These are phyloP conservation scores for Amyelois transitella DNA, from an alignment of 1,140 invertebrate species.

Conservation along the genomic window DNA sequence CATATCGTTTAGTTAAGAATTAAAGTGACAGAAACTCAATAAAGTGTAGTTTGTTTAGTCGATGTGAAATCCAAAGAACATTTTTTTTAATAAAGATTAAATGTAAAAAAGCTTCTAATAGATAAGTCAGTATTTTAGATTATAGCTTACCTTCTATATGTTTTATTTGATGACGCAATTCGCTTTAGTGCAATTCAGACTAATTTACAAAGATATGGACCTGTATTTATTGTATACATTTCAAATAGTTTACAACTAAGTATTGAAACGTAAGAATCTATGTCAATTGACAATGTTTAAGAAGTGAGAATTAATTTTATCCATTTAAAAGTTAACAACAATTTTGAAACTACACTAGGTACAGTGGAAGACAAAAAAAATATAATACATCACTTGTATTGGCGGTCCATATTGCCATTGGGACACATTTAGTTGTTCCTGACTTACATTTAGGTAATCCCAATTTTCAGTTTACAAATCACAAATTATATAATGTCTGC, in stretches of 20 bases:
- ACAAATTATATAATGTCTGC: not conserved
- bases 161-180: not conserved
- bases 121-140: slow-evolving; percentile 46
- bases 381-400: too few species aligned
- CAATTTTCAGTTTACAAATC: too few species aligned
- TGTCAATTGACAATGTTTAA: not conserved
- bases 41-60: slow-evolving; percentile 30
- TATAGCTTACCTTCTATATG: not conserved
- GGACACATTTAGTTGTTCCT: too few species aligned
- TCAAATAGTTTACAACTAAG: too few species aligned
- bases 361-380: too few species aligned
- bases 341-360: too few species aligned
- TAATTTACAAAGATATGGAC: too few species aligned
- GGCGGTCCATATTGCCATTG: too few species aligned
- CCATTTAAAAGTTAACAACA: too few species aligned
- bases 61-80: slow-evolving; percentile 58
- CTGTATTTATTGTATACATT: not conserved
- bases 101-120: slow-evolving; percentile 50
- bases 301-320: not conserved
- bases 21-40: slow-evolving; percentile 57
- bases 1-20: slow-evolving; percentile 64
- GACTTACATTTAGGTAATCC: too few species aligned
- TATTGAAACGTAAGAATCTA: not conserved
- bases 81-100: slow-evolving; percentile 66
- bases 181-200: too few species aligned